Percentiles rank a stretch among this genome's conserved stretches.
phyloP scores from a whole-genome alignment of 2,113 vertebrate genomes.

The Muscicapa adusta region DNA sequence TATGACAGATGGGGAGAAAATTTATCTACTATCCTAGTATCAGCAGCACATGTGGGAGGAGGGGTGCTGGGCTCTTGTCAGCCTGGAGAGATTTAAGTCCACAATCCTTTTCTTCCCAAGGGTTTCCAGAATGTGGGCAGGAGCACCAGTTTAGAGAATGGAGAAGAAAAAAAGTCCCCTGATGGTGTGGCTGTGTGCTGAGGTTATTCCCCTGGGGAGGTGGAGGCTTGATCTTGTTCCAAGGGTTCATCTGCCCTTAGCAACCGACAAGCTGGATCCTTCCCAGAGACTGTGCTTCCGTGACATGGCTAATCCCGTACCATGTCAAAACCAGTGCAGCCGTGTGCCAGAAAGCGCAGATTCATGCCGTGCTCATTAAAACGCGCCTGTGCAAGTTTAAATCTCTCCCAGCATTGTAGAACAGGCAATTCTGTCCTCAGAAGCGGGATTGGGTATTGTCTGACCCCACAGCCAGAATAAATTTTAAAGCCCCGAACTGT shows the following conservation, averaged over 20 bases:
- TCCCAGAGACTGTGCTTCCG: neutral
- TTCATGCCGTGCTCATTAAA: neutral
- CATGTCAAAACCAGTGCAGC: neutral
- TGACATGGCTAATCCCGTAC: neutral
- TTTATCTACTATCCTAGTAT: neutral
- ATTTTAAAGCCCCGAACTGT: neutral
- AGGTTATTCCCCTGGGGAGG: neutral
- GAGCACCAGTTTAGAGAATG: neutral
- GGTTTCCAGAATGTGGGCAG: neutral
- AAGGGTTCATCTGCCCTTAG: neutral
- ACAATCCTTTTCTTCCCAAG: neutral
- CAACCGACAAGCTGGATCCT: neutral
- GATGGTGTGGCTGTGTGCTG: neutral
- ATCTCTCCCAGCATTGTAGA: neutral
- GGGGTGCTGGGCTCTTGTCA: neutral
- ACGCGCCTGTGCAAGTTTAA: neutral
- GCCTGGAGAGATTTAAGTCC: neutral
- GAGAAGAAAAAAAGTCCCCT: neutral
- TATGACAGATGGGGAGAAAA: neutral
- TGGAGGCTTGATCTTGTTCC: neutral
- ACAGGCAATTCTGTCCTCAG: neutral
- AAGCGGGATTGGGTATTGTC: neutral
- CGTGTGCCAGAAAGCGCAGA: neutral
- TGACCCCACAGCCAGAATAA: neutral
- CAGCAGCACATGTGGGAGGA: neutral